phyloP scores from a whole-genome alignment of 92 coral and sea anemone genomes.

The Epizoanthus fatuus region DNA sequence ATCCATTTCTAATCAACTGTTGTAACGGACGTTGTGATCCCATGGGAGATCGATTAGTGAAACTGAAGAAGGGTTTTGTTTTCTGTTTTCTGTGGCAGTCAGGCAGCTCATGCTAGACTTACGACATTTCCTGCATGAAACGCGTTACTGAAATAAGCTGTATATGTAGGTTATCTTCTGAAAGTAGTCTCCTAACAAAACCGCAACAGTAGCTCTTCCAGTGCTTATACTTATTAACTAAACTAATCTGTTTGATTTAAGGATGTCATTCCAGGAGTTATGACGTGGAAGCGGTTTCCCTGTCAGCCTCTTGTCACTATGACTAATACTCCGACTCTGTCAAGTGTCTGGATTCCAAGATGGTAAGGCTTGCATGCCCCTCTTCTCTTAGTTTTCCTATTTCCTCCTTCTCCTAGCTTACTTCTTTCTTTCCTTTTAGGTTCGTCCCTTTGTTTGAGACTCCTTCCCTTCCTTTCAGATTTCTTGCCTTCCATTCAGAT shows the following conservation, averaged over 20 bases:
- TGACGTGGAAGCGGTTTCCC: slow-evolving; percentile 99
- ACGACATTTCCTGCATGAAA: too few species aligned
- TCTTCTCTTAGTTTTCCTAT: not conserved
- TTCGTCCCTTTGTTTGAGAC: not conserved
- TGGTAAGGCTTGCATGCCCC: slow-evolving; percentile 67
- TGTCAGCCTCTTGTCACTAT: slow-evolving; percentile 93
- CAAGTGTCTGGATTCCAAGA: slow-evolving; percentile 97
- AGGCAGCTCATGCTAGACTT: too few species aligned
- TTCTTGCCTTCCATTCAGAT: not conserved
- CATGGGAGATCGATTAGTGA: too few species aligned
- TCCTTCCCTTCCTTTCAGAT: not conserved
- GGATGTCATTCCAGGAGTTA: slow-evolving; percentile 98
- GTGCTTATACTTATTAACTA: not conserved
- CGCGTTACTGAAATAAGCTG: too few species aligned
- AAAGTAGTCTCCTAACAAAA: not conserved
- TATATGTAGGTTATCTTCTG: not conserved
- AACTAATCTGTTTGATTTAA: slow-evolving; percentile 24
- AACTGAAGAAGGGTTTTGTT: too few species aligned
- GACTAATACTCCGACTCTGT: slow-evolving; percentile 87
- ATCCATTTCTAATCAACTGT: too few species aligned
- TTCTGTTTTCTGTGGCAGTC: too few species aligned
- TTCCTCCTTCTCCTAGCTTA: not conserved
- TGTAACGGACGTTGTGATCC: too few species aligned
- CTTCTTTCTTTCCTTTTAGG: not conserved
- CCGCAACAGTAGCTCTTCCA: not conserved